These are phyloP conservation scores for Encarsia formosa DNA, from an alignment of 2,888 invertebrate genomes.

Conservation along the genomic window DNA sequence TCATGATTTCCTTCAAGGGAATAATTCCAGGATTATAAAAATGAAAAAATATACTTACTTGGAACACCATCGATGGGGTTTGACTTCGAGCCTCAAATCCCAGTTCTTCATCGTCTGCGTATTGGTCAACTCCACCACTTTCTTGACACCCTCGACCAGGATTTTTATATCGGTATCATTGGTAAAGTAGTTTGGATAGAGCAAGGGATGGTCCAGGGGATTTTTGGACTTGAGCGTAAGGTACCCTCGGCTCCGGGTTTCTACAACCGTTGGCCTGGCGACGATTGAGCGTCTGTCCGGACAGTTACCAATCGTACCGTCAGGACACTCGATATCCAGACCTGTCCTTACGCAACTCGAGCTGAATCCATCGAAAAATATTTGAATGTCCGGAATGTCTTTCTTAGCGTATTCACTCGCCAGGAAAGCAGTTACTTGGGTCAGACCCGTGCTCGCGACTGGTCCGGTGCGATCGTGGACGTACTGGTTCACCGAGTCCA, in stretches of 20 bases:
- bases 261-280: conserved; percentile 42
- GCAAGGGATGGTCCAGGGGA: conserved; percentile 62
- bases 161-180: conserved; percentile 60
- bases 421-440: conserved; percentile 50
- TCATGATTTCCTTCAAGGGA: not conserved
- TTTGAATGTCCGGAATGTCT: conserved; percentile 48
- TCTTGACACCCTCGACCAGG: conserved; percentile 59
- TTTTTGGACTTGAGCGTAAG: conserved; percentile 61
- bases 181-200: conserved; percentile 71
- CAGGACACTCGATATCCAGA: conserved; percentile 37
- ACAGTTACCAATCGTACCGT: conserved; percentile 36
- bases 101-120: conserved; percentile 58
- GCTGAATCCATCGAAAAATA: conserved; percentile 51
- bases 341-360: conserved; percentile 43
- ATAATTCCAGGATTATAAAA: not conserved
- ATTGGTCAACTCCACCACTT: conserved; percentile 56
- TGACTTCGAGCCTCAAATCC: conserved; percentile 57
- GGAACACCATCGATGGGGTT: conserved; percentile 57
- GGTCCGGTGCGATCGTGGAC: conserved; percentile 46
- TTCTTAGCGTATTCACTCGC: conserved; percentile 42
- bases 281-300: conserved; percentile 44
- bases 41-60: conserved; percentile 38
- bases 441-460: conserved; percentile 50
- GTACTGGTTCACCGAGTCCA: conserved; percentile 45
- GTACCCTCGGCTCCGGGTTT: conserved; percentile 53